phyloP scores from a whole-genome alignment of 1,140 invertebrate genomes.

The Achatina immaculata region DNA sequence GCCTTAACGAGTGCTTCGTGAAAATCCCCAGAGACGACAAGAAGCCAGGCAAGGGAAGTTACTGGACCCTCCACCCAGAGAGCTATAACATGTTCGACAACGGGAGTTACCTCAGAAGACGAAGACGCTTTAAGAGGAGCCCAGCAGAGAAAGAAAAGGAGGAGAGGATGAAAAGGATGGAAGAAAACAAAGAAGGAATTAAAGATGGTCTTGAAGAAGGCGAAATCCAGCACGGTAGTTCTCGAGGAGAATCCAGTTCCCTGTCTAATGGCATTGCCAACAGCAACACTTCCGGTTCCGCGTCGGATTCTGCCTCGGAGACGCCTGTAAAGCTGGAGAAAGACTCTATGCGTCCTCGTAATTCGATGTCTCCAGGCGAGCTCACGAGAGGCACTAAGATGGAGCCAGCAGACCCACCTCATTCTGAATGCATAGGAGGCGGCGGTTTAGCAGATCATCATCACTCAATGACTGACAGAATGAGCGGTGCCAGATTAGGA shows the following conservation, averaged over 20 bases:
- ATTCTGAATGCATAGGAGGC: conserved; percentile 45
- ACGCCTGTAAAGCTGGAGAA: conserved; percentile 40
- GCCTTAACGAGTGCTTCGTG: conserved; percentile 77
- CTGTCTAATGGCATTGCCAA: conserved; percentile 33
- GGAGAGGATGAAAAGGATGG: conserved; percentile 46
- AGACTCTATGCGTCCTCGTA: neutral
- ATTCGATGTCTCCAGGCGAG: conserved; percentile 39
- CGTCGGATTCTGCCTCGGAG: neutral
- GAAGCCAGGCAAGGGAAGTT: conserved; percentile 85
- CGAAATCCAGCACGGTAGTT: conserved; percentile 7
- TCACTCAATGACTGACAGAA: conserved; percentile 18
- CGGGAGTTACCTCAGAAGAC: conserved; percentile 91
- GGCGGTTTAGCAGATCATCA: conserved; percentile 4
- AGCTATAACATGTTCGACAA: conserved; percentile 99
- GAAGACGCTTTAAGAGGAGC: conserved; percentile 95
- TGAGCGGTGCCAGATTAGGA: conserved; percentile 22
- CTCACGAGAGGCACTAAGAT: conserved; percentile 49
- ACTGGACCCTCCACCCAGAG: conserved; percentile 97
- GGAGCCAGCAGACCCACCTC: conserved; percentile 56
- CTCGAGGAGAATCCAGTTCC: neutral
- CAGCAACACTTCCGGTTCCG: conserved; percentile 37
- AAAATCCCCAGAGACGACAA: conserved; percentile 70
- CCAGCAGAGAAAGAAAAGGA: conserved; percentile 73
- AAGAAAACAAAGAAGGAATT: conserved; percentile 41
- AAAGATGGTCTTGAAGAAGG: conserved; percentile 39